Percentiles rank a stretch among this genome's conserved stretches.
Evolutionary conservation across 2,113 vertebrate species (phyloP).

Genomic region (Vulpes lagopus): DNA sequence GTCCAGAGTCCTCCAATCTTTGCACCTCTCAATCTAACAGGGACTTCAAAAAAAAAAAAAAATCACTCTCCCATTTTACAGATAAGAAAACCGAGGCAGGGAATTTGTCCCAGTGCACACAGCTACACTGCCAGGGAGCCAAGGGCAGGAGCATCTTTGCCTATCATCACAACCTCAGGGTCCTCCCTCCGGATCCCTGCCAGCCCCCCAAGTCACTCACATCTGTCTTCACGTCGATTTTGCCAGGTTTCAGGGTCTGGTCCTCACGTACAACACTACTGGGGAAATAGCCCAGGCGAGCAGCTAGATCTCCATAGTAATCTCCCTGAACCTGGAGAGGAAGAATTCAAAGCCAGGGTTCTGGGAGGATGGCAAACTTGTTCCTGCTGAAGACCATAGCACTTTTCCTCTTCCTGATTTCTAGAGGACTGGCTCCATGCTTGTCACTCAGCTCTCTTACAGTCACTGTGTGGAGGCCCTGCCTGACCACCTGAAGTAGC

Average conservation of each 20-base stretch:
- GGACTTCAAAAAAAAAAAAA: neutral
- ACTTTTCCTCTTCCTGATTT: neutral
- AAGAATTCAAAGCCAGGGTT: neutral
- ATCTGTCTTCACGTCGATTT: conserved; percentile 90
- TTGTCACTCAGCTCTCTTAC: neutral
- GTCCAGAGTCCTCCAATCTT: neutral
- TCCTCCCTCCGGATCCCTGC: neutral
- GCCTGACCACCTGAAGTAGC: neutral
- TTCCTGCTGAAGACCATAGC: neutral
- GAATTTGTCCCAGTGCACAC: neutral
- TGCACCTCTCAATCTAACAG: neutral
- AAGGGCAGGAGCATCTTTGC: neutral
- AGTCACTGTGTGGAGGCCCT: neutral
- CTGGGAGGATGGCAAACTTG: neutral
- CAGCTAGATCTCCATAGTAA: conserved; percentile 92
- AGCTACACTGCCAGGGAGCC: neutral
- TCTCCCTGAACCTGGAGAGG: conserved; percentile 91
- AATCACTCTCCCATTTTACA: neutral
- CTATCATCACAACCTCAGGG: neutral
- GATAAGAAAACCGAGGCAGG: neutral
- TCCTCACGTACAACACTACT: conserved; percentile 92
- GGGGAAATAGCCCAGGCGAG: conserved; percentile 93
- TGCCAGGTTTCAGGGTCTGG: conserved; percentile 90
- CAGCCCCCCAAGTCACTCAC: conserved; percentile 84
- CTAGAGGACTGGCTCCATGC: neutral